Evolutionary conservation across 2,797 vertebrate genomes (phyloP), one percentile per base, ranked within the genome.

Genomic region (Parambassis ranga): DNA sequence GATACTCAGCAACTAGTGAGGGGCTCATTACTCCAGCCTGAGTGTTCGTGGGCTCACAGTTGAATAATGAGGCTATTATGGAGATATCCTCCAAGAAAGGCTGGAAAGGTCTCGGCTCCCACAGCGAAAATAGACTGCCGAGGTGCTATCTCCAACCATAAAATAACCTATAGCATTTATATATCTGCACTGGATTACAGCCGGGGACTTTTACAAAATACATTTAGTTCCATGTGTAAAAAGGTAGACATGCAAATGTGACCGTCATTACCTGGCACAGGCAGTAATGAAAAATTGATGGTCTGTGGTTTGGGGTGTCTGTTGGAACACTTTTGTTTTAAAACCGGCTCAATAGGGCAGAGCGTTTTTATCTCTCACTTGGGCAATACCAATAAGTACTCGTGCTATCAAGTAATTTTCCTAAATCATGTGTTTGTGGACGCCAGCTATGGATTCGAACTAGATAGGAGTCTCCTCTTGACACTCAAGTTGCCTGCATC

Each of bases 51-150:
- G 71, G 68, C 78, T 76, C 65, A 32, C 65, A 36, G 55, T 82
- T 90, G 89, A 92, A 91, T 92, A 92, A 92, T 90, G 89, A 91
- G 86, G 81, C 87, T 85, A 90, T 91, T 92, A 91, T 86, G 86
- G 88, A 90, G 90, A 91, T 88, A 87, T 89, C 83, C 74, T 66
- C 71, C 59, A 81, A 81, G 81, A 88, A 81, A 75, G 67, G 73
- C 66, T 15, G 27, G 65, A 81, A 79, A 82, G 81, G 76, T 83
- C 73, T 84, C 44, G 2, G 75, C 77, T 86, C 79, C 75, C 66
- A 48, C 28, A 7, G 62, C 76, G 56, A 32, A 70, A 78, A 74
- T 65, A 75, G 55, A 66, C 61, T 48, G 65, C 72, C 60, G 39
- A 50, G 61, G 58, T 41, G 46, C 70, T 67, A 84, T 84, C 71